Base-by-base conservation (phyloP, 2,888 invertebrate genomes). In the Synergus umbraculus region DNA sequence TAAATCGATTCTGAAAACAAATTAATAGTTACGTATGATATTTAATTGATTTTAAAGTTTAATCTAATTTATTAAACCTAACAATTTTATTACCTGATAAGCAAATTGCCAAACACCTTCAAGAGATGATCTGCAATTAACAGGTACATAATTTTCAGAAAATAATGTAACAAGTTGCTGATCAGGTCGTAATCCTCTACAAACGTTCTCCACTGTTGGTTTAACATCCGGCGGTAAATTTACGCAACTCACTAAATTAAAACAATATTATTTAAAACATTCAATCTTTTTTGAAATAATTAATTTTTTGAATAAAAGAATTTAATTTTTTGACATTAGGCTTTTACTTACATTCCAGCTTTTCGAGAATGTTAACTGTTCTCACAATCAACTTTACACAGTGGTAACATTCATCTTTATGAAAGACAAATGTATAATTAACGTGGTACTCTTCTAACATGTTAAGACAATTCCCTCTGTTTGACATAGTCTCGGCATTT, bases 81-180 rank as follows among this genome's bases (percentile, higher is more conserved):
- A 22, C 0, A 0, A 29, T 22, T 37, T 63, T 77, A 12, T 77
- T 87, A 93, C 94, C 92, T 97, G 97, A 91, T 97, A 97, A 1
- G 97, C 96, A 93, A 98, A 98, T 88, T 97, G 97, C 98, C 98
- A 98, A n/a, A 98, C 98, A 79, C 98, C 98, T 94, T 98, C 98
- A 60, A 98, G 93, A 8, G 98, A 97, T 4, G 98, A 97, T 81
- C 98, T 94, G 89, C 98, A 98, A 92, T 98, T 98, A 1, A 98
- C 95, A 58, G 98, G 97, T 0, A 97, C 95, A 92, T 96, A 96
- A 93, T 98, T 98, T 89, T 98, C 97, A 64, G 97, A 96, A 90
- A 98, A 98, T 81, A 98, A 92, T 18, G 98, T 98, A 76, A 96
- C 95, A 4, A 97, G 92, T 87, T 97, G 96, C 88, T 97, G 97